Evolutionary conservation across 2,797 vertebrate species (phyloP).

Genomic region (Fistularia tabacaria): DNA sequence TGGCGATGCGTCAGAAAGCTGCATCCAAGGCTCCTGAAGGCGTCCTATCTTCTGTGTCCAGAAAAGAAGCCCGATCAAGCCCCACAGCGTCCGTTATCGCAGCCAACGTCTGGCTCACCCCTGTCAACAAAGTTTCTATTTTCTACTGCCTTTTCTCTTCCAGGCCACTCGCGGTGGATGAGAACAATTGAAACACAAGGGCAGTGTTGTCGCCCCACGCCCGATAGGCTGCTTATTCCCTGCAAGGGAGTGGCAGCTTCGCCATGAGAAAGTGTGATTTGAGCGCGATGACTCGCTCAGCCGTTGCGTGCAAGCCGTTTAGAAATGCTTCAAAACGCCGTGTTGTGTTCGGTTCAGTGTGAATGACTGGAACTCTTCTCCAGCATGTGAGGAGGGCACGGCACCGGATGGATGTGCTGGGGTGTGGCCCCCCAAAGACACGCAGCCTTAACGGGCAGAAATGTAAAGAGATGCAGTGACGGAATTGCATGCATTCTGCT

Average conservation of each 20-base stretch:
- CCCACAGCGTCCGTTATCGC: too few relatives aligned
- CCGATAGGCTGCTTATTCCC: conserved; percentile 35
- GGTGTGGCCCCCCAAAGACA: conserved; percentile 26
- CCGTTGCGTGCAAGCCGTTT: not conserved
- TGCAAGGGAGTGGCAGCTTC: conserved; percentile 47
- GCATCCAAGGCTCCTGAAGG: conserved; percentile 60
- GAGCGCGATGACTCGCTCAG: conserved; percentile 1
- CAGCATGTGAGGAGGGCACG: conserved; percentile 8
- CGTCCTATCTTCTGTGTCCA: conserved; percentile 17
- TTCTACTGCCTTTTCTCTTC: too few relatives aligned
- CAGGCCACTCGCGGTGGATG: not conserved
- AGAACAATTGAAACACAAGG: conserved; percentile 19
- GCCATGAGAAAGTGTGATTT: conserved; percentile 13
- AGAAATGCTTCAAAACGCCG: conserved; percentile 21
- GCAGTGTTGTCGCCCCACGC: conserved; percentile 10
- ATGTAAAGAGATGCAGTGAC: too few relatives aligned
- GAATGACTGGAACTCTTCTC: conserved; percentile 9
- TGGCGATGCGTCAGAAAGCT: conserved; percentile 63
- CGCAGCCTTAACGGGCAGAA: too few relatives aligned
- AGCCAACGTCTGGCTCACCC: too few relatives aligned
- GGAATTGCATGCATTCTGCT: too few relatives aligned
- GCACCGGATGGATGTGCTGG: conserved; percentile 23
- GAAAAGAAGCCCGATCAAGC: too few relatives aligned
- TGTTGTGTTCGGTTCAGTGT: conserved; percentile 21
- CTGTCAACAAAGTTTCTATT: too few relatives aligned